Evolutionary conservation across 2,113 vertebrate genomes (phyloP), one percentile per base, ranked within the genome.

Genomic region (Dipodomys ordii): DNA sequence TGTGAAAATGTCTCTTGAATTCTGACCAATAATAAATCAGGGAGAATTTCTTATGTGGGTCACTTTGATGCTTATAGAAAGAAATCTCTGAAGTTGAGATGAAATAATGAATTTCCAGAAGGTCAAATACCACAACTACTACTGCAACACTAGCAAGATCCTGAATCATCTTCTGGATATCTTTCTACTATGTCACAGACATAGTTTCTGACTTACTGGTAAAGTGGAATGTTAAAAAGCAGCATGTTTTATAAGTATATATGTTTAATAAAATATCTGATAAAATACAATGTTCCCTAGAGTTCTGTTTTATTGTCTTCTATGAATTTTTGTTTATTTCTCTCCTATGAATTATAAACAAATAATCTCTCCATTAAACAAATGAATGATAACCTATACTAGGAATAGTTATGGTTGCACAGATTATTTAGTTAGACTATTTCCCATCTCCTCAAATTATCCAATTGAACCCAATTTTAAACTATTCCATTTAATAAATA

Each of bases 81-180:
- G 76, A 67, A 96, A 86, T 84, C 92, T 46, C 19, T 88, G 27
- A 80, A 80, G 25, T 81, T 49, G 32, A 88, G 44, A 88, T 92
- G 85, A 85, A 95, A 77, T 73, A 82, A 72, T 30, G 68, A 53
- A 80, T 86, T 93, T 86, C 62, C 79, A 67, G 80, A 87, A 94
- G 69, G 69, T 88, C 62, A 86, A 16, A 73, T 91, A 92, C 25
- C 77, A 92, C 78, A 73, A 25, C 94, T 85, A 73, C 35, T n/a
- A 71, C 39, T 18, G 32, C 1, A 77, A 57, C 4, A 67, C 10
- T 60, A 53, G 7, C 79, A 62, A 46, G 57, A 35, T 23, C 68
- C 35, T 60, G 53, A 72, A 32, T 94, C 81, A 89, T 9, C 68
- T 62, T 20, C 62, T 71, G 6, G 23, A 28, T 6, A 22, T 64